Evolutionary conservation across 1,140 invertebrate genomes (phyloP), one percentile per base, ranked within the genome.

Genomic region (Scaptomyza montana): DNA sequence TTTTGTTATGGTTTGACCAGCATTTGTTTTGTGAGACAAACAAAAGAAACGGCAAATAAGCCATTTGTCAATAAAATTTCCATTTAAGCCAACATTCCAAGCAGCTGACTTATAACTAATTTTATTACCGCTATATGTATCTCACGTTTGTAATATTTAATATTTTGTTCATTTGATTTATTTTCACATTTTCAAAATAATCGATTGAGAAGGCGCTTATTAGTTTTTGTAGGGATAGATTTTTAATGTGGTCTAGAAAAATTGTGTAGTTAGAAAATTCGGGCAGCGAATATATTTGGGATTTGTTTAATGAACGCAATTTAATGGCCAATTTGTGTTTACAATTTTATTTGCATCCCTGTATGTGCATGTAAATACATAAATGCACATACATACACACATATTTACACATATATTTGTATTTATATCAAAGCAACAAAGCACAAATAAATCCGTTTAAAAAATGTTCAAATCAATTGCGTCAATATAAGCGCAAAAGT

Each of bases 31-130:
- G 41, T 10, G 5, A 12, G 28, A 28, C 13, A 54, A 16, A 49
- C 28, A 53, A 36, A 21, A 39, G 5, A 33, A 61, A 68, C 51
- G 30, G 8, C 68, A 67, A 89, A 77, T 82, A 87, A 87, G 59
- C 74, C 84, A 73, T 87, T 87, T 78, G 82, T 89, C 82, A 87
- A 89, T 87, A 89, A 45, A 74, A 63, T 85, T 80, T 77, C 61
- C 68, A 78, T 77, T 63, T 68, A 30, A 47, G 49, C 28, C n/a
- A 53, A 30, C 6, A 56, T 21, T 6, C 12, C 12, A 5, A 50
- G 33, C 43, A 39, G 16, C 41, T 9, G 16, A 13, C 50, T 21
- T 33, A 43, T 51, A 57, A 46, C 25, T 9, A 16, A 45, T 62
- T 61, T 73, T 61, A 68, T 56, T 62, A 60, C 25, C 56, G 50